Base-by-base conservation (phyloP, 2,888 invertebrate genomes). In the Scrobipalpa costella region DNA sequence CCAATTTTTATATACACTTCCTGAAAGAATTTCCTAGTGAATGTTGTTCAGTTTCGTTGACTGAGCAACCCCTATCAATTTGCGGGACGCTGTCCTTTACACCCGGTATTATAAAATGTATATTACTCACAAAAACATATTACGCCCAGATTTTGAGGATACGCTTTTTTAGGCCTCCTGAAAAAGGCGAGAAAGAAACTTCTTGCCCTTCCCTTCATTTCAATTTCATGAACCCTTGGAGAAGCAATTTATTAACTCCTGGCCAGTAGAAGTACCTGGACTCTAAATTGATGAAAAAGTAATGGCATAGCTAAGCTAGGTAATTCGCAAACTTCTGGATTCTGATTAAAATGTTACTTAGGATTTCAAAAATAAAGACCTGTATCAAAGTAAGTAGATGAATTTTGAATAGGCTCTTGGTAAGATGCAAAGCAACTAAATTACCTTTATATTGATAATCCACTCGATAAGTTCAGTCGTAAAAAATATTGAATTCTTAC, bases 141-240 rank as follows among this genome's bases (percentile, higher is more conserved):
- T 27, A 27, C 27, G 27, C 5, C 27, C 27, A 27, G 27, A 27
- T 27, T 49, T 49, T 49, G 9, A 8, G 7, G 17, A 21, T 11
- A 7, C n/a, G n/a, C 21, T 7, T 11, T 19, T 49, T 19, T 19
- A 8, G 17, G 15, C 17, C 7, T 49, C 44, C 44, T n/a, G n/a
- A 44, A 44, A n/a, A 44, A 44, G n/a, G n/a, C 17, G 15, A 17
- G 8, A 8, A 27, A 27, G 34, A 27, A 55, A 33, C 55, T 55
- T 27, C 27, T 13, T 27, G 33, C 55, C 55, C 34, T 52, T 27
- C 67, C 66, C 63, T 68, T 68, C 66, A 72, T 75, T 72, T 71
- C 69, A 72, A 71, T 77, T 76, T 74, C 73, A 73, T 73, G 69
- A 72, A 66, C 34, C 52, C 61, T 49, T 63, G 64, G 64, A 64